These are phyloP conservation scores for Chloebia gouldiae DNA, from an alignment of 2,113 vertebrate species.

Conservation along the genomic window DNA sequence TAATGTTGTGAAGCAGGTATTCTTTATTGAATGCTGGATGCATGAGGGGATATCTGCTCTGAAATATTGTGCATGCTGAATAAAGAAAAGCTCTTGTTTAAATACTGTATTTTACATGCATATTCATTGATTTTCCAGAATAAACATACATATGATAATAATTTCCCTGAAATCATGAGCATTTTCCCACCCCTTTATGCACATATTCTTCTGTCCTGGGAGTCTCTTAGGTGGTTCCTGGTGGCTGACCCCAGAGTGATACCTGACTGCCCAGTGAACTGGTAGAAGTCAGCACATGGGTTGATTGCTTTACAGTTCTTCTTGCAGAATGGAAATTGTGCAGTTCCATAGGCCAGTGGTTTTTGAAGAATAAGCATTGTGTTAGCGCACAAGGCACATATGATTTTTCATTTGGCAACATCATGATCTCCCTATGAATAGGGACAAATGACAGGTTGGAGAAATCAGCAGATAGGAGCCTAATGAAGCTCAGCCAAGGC, in stretches of 20 bases:
- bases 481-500: not conserved
- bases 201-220: not conserved
- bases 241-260: not conserved
- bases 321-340: not conserved
- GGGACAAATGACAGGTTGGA: not conserved
- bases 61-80: not conserved
- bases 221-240: not conserved
- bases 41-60: fast-evolving
- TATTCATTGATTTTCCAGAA: not conserved
- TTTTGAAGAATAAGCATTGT: not conserved
- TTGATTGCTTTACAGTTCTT: not conserved
- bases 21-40: not conserved
- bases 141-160: not conserved
- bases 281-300: not conserved
- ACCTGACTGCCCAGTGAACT: not conserved
- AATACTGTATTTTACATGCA: not conserved
- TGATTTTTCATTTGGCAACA: not conserved
- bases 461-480: not conserved
- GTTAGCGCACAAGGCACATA: not conserved
- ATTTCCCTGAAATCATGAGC: not conserved
- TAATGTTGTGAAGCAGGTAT: not conserved
- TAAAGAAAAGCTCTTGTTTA: not conserved
- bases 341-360: not conserved
- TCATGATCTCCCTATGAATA: not conserved
- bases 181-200: not conserved